These are phyloP conservation scores for Chymomyza fuscimana DNA, from an alignment of 2,888 invertebrate genomes.

Conservation along the genomic window DNA sequence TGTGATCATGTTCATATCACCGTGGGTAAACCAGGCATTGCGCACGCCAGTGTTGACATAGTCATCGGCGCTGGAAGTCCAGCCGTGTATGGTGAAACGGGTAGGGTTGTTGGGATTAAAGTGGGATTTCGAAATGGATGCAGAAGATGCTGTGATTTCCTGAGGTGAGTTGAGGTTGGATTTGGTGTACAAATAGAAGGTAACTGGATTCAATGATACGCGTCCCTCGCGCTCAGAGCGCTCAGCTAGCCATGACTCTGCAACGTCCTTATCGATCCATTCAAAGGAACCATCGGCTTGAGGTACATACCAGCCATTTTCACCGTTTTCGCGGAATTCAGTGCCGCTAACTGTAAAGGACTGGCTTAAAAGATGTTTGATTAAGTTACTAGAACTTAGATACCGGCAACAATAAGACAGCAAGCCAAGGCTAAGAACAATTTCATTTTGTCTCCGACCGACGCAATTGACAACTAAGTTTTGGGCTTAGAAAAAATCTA, in stretches of 20 bases:
- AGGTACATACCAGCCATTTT: constrained; percentile 66
- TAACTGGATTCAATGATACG: constrained; percentile 53
- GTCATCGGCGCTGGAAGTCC: constrained; percentile 80
- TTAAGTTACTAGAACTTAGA: neutral
- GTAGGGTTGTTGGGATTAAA: constrained; percentile 65
- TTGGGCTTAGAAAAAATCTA: neutral
- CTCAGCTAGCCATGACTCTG: constrained; percentile 57
- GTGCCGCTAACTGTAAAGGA: constrained; percentile 50
- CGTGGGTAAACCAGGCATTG: constrained; percentile 81
- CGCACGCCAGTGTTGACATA: constrained; percentile 66
- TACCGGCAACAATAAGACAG: constrained; percentile 80
- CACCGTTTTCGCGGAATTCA: constrained; percentile 58
- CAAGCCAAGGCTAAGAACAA: constrained; percentile 82
- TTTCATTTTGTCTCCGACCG: constrained; percentile 81
- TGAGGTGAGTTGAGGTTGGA: constrained; percentile 52
- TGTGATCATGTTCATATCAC: constrained; percentile 82
- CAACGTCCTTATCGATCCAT: constrained; percentile 58
- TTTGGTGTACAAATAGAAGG: constrained; percentile 69
- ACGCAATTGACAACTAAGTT: constrained; percentile 46
- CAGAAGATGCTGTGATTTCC: constrained; percentile 49
- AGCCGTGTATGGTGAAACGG: constrained; percentile 80
- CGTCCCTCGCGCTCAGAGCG: constrained; percentile 38
- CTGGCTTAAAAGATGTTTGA: neutral
- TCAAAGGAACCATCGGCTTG: constrained; percentile 61
- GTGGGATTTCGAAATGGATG: constrained; percentile 42